Evolutionary conservation across 2,888 invertebrate genomes (phyloP), one percentile per base, ranked within the genome.

Genomic region (Lycaena phlaeas): DNA sequence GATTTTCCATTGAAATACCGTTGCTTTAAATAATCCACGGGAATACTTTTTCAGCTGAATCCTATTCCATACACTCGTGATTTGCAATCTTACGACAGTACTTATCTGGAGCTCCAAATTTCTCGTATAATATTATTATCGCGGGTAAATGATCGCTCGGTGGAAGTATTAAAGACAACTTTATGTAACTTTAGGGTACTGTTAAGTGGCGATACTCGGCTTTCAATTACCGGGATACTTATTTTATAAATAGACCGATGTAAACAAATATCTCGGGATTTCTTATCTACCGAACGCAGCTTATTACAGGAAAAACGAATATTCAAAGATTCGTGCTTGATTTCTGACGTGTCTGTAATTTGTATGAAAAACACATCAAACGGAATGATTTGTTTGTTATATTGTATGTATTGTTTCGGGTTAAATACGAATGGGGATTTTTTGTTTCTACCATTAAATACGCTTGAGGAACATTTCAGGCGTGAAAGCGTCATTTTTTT

Each of bases 291-390:
- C 64, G 57, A 68, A 79, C 77, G 64, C 78, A 81, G 77, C 74
- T 81, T 79, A 82, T 79, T 81, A 78, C 70, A 67, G 71, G 68
- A 62, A 69, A 68, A 70, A 70, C 70, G 75, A 78, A 81, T 82
- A 78, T 79, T 79, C 77, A 72, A 78, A 68, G 68, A 61, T 68
- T 66, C 54, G 59, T 59, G 57, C 65, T 72, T 73, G 66, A 68
- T 64, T 70, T 72, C 64, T 69, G 61, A 57, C 64, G 69, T 70
- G 65, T 70, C 68, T 72, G 66, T 74, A 65, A 66, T 69, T 76
- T 75, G 77, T 78, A 72, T 68, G 34, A 18, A 34, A 12, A 34
- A n/a, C n/a, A n/a, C n/a, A n/a, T n/a, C n/a, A n/a, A n/a, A n/a
- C n/a, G n/a, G n/a, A n/a, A n/a, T n/a, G n/a, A n/a, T n/a, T n/a